These are phyloP conservation scores for Stegana nigrithorax DNA, from an alignment of 2,888 invertebrate genomes.

Conservation along the genomic window DNA sequence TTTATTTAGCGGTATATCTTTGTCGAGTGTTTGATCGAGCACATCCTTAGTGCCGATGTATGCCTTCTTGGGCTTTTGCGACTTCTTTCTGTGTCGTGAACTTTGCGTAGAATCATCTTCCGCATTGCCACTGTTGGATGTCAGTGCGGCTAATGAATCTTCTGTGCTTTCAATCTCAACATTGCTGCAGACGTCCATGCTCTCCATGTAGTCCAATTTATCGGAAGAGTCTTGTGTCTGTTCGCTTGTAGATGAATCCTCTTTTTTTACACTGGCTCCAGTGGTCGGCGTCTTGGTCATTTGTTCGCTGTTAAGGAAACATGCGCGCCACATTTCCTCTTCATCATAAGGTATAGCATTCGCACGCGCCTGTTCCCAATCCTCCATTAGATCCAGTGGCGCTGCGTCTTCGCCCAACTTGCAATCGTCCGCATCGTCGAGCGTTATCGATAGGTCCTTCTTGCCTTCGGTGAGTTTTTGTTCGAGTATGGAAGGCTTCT, in stretches of 20 bases:
- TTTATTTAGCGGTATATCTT: slow-evolving; percentile 70
- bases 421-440: slow-evolving; percentile 58
- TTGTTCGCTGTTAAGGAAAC: slow-evolving; percentile 30
- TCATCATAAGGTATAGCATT: slow-evolving; percentile 69
- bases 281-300: too few species aligned
- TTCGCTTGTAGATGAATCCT: slow-evolving; percentile 31
- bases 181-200: slow-evolving; percentile 65
- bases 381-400: slow-evolving; percentile 66
- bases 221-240: slow-evolving; percentile 50
- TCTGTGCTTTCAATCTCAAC: slow-evolving; percentile 64
- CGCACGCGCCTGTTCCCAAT: slow-evolving; percentile 72
- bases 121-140: slow-evolving; percentile 32
- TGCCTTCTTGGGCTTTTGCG: slow-evolving; percentile 49
- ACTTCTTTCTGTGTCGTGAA: slow-evolving; percentile 47
- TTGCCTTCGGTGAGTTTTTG: slow-evolving; percentile 76
- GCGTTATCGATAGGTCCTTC: slow-evolving; percentile 54
- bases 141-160: slow-evolving; percentile 44
- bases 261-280: slow-evolving; percentile 45
- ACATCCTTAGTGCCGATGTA: slow-evolving; percentile 60
- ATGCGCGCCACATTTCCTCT: slow-evolving; percentile 42
- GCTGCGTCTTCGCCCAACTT: slow-evolving; percentile 54
- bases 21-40: slow-evolving; percentile 55
- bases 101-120: slow-evolving; percentile 44
- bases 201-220: slow-evolving; percentile 61
- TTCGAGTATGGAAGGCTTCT: slow-evolving; percentile 77